A percentile compares a stretch with the other conserved stretches of the same genome.
phyloP scores from a whole-genome alignment of 2,888 invertebrate genomes.

The Caenorhabditis virilis region DNA sequence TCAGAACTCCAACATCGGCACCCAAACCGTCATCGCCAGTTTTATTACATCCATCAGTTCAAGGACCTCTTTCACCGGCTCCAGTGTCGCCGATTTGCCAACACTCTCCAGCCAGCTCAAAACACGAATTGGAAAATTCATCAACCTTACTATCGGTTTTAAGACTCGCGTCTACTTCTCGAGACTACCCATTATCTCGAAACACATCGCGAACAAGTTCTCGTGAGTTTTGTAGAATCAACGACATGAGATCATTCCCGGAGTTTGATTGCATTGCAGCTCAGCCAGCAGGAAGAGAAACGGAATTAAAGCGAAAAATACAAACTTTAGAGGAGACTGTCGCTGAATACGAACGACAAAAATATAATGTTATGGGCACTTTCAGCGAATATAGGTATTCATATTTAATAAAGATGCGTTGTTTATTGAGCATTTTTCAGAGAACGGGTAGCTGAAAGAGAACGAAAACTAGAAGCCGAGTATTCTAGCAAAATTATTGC shows the following conservation, averaged over 20 bases:
- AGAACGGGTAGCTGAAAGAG: constrained; percentile 67
- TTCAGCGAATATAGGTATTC: constrained; percentile 65
- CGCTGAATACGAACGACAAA: constrained; percentile 68
- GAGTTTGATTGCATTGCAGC: constrained; percentile 14
- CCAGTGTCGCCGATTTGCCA: constrained; percentile 42
- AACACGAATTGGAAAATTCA: constrained; percentile 43
- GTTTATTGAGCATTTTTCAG: too few species aligned
- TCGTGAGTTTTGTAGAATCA: constrained; percentile 9
- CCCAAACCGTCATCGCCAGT: constrained; percentile 39
- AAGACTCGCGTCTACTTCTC: constrained; percentile 42
- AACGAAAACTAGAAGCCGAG: constrained; percentile 68
- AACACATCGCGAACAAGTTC: constrained; percentile 27
- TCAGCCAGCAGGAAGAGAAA: constrained; percentile 53
- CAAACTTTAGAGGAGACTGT: constrained; percentile 68
- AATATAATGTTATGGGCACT: constrained; percentile 68
- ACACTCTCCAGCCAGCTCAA: constrained; percentile 35
- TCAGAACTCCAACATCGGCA: constrained; percentile 30
- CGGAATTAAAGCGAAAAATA: constrained; percentile 66
- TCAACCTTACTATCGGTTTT: constrained; percentile 29
- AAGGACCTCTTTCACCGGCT: constrained; percentile 35
- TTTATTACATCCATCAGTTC: constrained; percentile 12
- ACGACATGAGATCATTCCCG: too few species aligned
- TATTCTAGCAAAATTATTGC: constrained; percentile 70
- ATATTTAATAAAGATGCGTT: too few species aligned
- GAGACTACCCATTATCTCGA: constrained; percentile 29